Conservation (phyloP, 2,113 vertebrate species). For the Accipiter virgatus region DNA sequence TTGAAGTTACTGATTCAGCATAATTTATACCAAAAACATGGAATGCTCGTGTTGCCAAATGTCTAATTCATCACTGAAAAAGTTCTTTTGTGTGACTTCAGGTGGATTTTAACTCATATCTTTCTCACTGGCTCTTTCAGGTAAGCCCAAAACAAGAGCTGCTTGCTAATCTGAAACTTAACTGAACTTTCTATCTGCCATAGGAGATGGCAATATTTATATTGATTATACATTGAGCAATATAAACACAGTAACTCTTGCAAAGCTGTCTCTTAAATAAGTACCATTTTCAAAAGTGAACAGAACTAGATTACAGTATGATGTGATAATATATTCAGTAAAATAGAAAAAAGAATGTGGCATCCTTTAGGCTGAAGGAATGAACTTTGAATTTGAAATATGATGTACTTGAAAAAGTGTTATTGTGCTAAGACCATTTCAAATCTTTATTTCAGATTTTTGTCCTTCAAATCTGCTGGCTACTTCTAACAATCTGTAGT, state of each 20-base stretch:
- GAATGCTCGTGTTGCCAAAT: background rate
- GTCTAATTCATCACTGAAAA: background rate
- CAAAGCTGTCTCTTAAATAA: background rate
- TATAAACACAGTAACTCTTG: background rate
- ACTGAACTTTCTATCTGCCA: background rate
- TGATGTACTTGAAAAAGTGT: background rate
- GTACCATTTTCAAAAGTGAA: background rate
- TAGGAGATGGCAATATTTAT: background rate
- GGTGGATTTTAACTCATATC: background rate
- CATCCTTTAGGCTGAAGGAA: background rate
- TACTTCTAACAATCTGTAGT: background rate
- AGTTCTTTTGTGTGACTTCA: background rate
- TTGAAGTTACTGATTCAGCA: background rate
- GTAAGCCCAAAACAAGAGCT: background rate
- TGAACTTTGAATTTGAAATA: background rate
- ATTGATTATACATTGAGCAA: background rate
- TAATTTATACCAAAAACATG: background rate
- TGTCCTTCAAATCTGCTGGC: background rate
- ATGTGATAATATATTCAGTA: background rate
- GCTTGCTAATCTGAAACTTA: background rate
- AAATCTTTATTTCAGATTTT: background rate
- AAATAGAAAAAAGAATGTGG: background rate
- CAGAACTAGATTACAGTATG: background rate
- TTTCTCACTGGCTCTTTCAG: background rate
- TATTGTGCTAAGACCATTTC: background rate